Evolutionary conservation across 2,797 vertebrate species (phyloP), one percentile per base, ranked within the genome.

Genomic region (Pyrocephalus nanus): DNA sequence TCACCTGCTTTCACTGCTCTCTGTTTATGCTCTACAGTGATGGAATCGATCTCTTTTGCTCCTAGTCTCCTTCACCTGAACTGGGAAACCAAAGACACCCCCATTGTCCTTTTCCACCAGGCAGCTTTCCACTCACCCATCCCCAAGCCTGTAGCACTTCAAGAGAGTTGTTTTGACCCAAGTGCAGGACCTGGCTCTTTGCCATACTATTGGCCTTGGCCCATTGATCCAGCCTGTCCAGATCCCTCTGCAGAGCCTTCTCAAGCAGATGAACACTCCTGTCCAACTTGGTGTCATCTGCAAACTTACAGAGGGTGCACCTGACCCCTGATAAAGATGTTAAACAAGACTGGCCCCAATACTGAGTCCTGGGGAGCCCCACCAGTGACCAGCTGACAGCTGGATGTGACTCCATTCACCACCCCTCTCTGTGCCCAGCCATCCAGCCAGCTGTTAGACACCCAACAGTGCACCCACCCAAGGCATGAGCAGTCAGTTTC

Each of bases 351-450:
- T 6, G 32, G 32, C 36, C 12, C 36, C 8, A 62, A 0, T 1
- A 27, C 42, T 2, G 22, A 50, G 26, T 43, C 32, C 36, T 34
- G 42, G 18, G 26, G 21, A 30, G 27, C 57, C 30, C 26, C 32
- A 19, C 32, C 23, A 10, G 20, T 30, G 20, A 62, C 34, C 1
- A 0, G 32, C 4, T 4, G 2, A 27, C 32, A 50, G 6, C 6
- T 38, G n/a, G 57, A 51, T 43, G 47, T 25, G 54, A 29, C n/a
- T 66, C 45, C 11, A 17, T 65, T 65, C 62, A 45, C 62, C 30
- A 25, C 11, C 15, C 12, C 42, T 65, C 21, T 43, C 26, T 36
- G 43, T 17, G 12, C n/a, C 12, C 2, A 3, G 22, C 27, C 23
- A n/a, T 15, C 11, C 65, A 51, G 43, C 1, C 50, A 25, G 1